Percentiles rank a stretch among this genome's conserved stretches.
Evolutionary conservation across 2,888 invertebrate species (phyloP).

Genomic region (Orthosia cruda): DNA sequence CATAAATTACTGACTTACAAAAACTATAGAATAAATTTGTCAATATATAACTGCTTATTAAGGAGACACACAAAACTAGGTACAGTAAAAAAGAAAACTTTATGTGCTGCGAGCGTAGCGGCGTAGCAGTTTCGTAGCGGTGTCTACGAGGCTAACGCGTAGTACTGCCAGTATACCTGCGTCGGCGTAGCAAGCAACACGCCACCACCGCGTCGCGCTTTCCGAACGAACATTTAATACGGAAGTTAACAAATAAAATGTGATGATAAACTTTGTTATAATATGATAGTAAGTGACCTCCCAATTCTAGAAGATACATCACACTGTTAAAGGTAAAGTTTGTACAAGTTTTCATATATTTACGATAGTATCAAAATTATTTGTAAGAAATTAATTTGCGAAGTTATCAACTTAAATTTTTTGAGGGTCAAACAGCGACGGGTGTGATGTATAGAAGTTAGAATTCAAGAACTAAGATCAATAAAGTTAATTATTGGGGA

Average conservation of each 20-base stretch:
- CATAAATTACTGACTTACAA: slow-evolving; percentile 11
- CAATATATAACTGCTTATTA: slow-evolving; percentile 24
- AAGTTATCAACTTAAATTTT: slow-evolving; percentile 20
- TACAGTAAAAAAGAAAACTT: slow-evolving; percentile 55
- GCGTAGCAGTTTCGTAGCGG: slow-evolving; percentile 58
- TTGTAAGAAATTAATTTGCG: slow-evolving; percentile 6
- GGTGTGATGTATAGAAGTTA: slow-evolving; percentile 38
- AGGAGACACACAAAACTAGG: slow-evolving; percentile 29
- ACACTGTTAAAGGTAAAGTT: slow-evolving; percentile 65
- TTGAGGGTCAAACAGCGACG: slow-evolving; percentile 43
- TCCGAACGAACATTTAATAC: slow-evolving; percentile 60
- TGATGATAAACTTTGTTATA: slow-evolving; percentile 73
- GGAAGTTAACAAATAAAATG: slow-evolving; percentile 78
- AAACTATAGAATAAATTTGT: slow-evolving; percentile 19
- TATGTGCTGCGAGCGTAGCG: slow-evolving; percentile 37
- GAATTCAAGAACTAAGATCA: slow-evolving; percentile 41
- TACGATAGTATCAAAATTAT: background rate
- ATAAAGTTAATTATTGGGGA: slow-evolving; percentile 45
- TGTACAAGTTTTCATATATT: slow-evolving; percentile 14
- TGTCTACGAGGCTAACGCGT: slow-evolving; percentile 55
- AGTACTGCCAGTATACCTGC: slow-evolving; percentile 74
- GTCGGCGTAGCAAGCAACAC: slow-evolving; percentile 69
- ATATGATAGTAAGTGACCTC: slow-evolving; percentile 68
- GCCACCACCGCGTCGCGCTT: slow-evolving; percentile 59
- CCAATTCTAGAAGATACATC: slow-evolving; percentile 60